Base-by-base conservation (phyloP, 2,113 vertebrate species). In the Theropithecus gelada region DNA sequence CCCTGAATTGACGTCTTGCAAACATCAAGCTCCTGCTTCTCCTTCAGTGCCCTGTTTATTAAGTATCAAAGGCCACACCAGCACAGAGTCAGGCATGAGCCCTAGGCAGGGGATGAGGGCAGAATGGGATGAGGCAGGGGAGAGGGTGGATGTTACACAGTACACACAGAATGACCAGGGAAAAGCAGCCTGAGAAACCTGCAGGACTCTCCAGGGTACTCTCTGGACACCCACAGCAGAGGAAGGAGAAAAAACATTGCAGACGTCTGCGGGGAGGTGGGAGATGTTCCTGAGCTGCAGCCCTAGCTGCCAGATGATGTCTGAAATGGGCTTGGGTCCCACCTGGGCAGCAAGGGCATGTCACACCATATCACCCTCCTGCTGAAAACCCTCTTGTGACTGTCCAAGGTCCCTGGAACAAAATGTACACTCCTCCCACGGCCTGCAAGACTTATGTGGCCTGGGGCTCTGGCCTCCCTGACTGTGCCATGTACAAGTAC, bases 161-260 rank as follows among this genome's bases (percentile, higher is more conserved):
- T 12, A 72, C 84, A 50, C 68, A 70, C 30, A 30, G 59, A 88
- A 40, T 50, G 22, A 35, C 52, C 88, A 81, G 87, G 96, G 89
- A 97, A 90, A 50, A 89, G 78, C 93, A 96, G 78, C 81, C 95
- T 97, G 89, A 96, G 97, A 98, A 98, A 96, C 97, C 98, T 98
- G 95, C 98, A 84, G 97, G 96, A 96, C 97, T 97, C 88, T 98
- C 98, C 94, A 94, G 93, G 95, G 98, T 97, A 97, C 96, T 94
- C 95, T 98, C 89, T 98, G 94, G 80, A 90, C 95, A 93, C 90
- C 43, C 13, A 0, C 13, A 50, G 52, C 73, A 48, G 30, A 97
- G 96, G 64, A 96, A 95, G 97, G 93, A 86, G 90, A 95, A 95
- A 98, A 92, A 97, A 96, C 96, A 70, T 92, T 81, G 97, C 87